A percentile compares a stretch with the other conserved stretches of the same genome.
phyloP scores from a whole-genome alignment of 2,888 invertebrate species.

The Apotomis capreana region DNA sequence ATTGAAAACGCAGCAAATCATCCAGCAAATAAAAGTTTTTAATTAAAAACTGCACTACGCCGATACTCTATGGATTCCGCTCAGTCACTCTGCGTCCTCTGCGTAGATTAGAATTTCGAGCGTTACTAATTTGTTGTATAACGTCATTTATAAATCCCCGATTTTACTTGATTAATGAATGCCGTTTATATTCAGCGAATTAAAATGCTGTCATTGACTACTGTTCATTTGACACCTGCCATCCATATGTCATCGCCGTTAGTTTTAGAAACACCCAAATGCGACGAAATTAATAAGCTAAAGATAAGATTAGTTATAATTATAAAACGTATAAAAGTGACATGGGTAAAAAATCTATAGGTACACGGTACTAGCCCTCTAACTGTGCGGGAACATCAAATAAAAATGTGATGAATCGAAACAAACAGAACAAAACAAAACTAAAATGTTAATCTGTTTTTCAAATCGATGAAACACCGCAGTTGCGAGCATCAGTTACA shows the following conservation, averaged over 20 bases:
- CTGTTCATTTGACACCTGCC: constrained; percentile 6
- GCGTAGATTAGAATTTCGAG: constrained; percentile 73
- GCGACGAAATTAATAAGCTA: background rate
- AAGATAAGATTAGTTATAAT: too few species aligned
- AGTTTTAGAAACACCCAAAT: background rate
- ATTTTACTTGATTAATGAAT: constrained; percentile 53
- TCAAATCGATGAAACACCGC: constrained; percentile 23
- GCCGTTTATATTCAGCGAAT: constrained; percentile 19
- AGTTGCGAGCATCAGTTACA: constrained; percentile 34
- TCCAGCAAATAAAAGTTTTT: constrained; percentile 73
- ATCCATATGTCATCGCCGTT: background rate
- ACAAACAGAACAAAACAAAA: constrained; percentile 8
- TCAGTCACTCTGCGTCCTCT: constrained; percentile 71
- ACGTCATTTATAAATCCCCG: constrained; percentile 70
- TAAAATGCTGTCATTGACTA: constrained; percentile 10
- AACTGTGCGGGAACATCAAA: background rate
- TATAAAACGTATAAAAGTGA: too few species aligned
- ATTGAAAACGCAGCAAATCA: constrained; percentile 68
- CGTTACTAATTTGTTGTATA: constrained; percentile 72
- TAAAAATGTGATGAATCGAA: background rate
- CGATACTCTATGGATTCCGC: constrained; percentile 65
- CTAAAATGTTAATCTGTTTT: constrained; percentile 22
- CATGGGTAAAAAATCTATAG: too few species aligned
- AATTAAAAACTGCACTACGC: constrained; percentile 71
- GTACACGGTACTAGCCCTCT: too few species aligned